Percentiles rank a stretch among this genome's conserved stretches.
These are phyloP conservation scores for Caligus rogercresseyi DNA, from an alignment of 1,140 invertebrate genomes.

Conservation along the genomic window DNA sequence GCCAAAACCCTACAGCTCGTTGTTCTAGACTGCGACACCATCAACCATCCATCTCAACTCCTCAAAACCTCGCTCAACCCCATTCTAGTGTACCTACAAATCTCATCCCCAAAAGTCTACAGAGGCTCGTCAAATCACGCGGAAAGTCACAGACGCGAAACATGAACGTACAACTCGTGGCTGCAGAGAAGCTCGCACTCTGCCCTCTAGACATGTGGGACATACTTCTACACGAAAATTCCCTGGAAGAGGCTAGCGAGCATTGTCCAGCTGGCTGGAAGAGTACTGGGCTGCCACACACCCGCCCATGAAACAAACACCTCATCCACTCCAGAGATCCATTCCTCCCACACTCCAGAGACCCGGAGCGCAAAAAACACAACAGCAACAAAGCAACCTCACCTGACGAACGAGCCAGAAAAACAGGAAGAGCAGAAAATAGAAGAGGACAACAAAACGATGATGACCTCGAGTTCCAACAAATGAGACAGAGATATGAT, in stretches of 20 bases:
- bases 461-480: background rate
- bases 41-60: slow-evolving; percentile 98
- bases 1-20: slow-evolving; percentile 79
- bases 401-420: background rate
- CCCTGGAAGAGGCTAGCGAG: slow-evolving; percentile 89
- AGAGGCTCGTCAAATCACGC: slow-evolving; percentile 93
- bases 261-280: slow-evolving; percentile 94
- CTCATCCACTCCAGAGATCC: slow-evolving; percentile 14
- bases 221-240: slow-evolving; percentile 95
- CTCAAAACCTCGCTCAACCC: slow-evolving; percentile 96
- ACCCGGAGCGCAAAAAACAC: background rate
- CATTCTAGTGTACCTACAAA: slow-evolving; percentile 90
- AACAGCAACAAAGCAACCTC: background rate
- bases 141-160: slow-evolving; percentile 95
- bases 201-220: slow-evolving; percentile 99
- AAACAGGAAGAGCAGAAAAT: background rate
- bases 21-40: slow-evolving; percentile 98
- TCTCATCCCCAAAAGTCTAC: slow-evolving; percentile 51
- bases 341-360: slow-evolving; percentile 4
- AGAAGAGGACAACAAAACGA: background rate
- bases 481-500: background rate
- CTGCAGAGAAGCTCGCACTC: slow-evolving; percentile 93
- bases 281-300: slow-evolving; percentile 95
- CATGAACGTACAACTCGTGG: slow-evolving; percentile 97
- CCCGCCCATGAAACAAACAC: slow-evolving; percentile 42